Evolutionary conservation across 2,113 vertebrate genomes (phyloP), one percentile per base, ranked within the genome.

Genomic region (Myodes glareolus): DNA sequence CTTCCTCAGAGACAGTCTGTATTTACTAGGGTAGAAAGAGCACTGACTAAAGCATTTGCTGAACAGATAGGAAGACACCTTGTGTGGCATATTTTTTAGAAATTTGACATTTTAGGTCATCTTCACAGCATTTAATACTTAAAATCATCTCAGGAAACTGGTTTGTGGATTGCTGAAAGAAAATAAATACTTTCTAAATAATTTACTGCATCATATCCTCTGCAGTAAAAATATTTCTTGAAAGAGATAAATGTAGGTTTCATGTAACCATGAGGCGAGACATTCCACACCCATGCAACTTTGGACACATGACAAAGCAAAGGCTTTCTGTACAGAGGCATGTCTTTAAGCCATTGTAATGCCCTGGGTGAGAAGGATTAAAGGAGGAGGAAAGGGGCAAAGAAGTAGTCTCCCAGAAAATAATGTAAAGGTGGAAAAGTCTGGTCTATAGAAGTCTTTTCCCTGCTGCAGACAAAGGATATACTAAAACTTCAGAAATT

Each of bases 211-310:
- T 73, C 89, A 85, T 45, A 1, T 21, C 27, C 55, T 77, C 52
- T 72, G 4, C 1, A 1, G 1, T 19, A 2, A 12, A 78, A 55
- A 17, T 33, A 23, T 58, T 88, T 91, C 17, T 33, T 72, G 36
- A 61, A 14, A 33, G 29, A 14, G 1, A 80, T 11, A 55, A 47
- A 67, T 45, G 6, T 7, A 23, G 6, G 1, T n/a, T 73, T 9
- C 8, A 80, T 55, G 6, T 5, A 55, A 78, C 2, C 67, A 52
- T 3, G 13, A 90, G 36, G 8, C 12, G 88, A 10, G 12, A 75
- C 65, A 58, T 2, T 0, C 19, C 33, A 36, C 21, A 14, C 3
- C 1, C 5, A 31, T 58, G 23, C 1, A 29, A 0, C 3, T 63
- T 61, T 73, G 50, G 8, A 21, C 39, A 55, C 7, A 31, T 42